phyloP scores from a whole-genome alignment of 2,797 vertebrate species.

The Pachyuromys duprasi region DNA sequence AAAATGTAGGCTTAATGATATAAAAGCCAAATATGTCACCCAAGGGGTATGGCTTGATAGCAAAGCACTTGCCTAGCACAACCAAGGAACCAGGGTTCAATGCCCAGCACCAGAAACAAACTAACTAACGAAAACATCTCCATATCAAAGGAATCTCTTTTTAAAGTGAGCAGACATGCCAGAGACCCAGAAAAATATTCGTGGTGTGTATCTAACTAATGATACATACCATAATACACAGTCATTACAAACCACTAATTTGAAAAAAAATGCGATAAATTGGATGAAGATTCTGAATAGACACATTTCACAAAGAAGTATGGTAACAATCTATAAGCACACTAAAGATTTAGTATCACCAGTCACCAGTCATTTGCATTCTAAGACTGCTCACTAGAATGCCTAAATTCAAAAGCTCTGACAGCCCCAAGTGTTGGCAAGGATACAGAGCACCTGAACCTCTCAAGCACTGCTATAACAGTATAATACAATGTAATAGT shows the following conservation, averaged over 20 bases:
- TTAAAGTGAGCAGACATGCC: neutral
- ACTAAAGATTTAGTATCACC: neutral
- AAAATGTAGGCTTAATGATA: neutral
- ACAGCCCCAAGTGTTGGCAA: neutral
- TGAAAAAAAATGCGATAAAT: neutral
- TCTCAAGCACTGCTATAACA: too few species aligned
- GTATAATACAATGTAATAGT: too few species aligned
- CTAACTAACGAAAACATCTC: neutral
- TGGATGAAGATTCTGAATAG: neutral
- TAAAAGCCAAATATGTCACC: neutral
- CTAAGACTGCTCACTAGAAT: neutral
- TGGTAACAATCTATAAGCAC: neutral
- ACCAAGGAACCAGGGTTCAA: neutral
- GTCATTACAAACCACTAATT: neutral
- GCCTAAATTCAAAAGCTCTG: neutral
- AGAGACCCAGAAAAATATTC: neutral
- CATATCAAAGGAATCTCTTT: neutral
- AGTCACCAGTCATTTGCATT: neutral
- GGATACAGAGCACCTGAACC: neutral
- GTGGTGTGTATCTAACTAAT: neutral
- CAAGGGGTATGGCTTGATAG: neutral
- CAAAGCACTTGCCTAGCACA: neutral
- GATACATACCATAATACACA: neutral
- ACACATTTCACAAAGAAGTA: neutral
- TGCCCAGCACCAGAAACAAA: neutral